These are phyloP conservation scores for Crypturellus tataupa DNA, from an alignment of 2,797 vertebrate species.

Conservation along the genomic window DNA sequence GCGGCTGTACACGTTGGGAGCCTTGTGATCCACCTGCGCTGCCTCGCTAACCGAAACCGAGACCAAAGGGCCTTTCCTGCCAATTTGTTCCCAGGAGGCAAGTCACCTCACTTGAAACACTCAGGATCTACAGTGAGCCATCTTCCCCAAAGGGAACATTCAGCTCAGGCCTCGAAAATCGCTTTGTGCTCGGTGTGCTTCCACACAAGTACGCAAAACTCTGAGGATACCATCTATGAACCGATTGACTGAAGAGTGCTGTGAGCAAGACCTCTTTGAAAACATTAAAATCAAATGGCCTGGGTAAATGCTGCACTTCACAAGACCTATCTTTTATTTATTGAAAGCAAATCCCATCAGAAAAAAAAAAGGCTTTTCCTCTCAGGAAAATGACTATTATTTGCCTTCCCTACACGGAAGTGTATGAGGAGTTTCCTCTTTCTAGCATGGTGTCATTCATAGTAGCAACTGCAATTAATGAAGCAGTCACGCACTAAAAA, in stretches of 20 bases:
- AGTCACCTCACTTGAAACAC: background rate
- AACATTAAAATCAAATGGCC: background rate
- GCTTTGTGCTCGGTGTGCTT: background rate
- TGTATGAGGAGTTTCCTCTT: background rate
- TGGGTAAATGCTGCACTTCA: background rate
- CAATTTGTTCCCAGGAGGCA: background rate
- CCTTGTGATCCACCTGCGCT: background rate
- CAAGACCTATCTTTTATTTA: background rate
- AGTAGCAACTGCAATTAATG: background rate
- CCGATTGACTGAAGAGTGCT: background rate
- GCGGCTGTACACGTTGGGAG: background rate
- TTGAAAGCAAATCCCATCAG: background rate
- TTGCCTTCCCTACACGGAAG: background rate
- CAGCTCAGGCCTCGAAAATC: background rate
- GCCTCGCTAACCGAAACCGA: background rate
- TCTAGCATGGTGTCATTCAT: background rate
- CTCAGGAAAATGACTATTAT: background rate
- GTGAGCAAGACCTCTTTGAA: background rate
- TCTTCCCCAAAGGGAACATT: background rate
- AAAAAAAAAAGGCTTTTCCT: background rate
- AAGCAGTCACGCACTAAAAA: background rate
- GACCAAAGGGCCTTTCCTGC: background rate
- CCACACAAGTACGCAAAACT: background rate
- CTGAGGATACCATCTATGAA: fast-evolving
- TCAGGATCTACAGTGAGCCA: background rate